Conservation (phyloP, 2,113 vertebrate genomes). For the Gallinago media region DNA sequence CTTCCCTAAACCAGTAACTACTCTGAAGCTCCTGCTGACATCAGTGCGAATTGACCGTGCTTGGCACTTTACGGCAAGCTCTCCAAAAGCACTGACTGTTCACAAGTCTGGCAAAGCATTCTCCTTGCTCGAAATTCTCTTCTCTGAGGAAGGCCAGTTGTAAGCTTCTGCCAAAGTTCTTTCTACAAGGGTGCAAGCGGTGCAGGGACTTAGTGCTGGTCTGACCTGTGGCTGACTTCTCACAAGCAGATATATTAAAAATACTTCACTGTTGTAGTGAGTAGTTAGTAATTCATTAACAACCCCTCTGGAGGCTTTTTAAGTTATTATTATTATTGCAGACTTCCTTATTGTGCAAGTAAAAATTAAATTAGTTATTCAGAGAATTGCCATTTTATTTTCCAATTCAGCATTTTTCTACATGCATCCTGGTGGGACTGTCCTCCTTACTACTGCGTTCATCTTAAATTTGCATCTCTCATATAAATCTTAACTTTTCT, state of each 20-base stretch:
- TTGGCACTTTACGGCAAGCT: neutral
- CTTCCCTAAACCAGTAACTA: neutral
- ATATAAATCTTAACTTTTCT: neutral
- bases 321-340: neutral
- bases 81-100: neutral
- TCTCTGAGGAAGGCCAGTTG: rapidly evolving
- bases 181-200: neutral
- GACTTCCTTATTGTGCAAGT: neutral
- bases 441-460: neutral
- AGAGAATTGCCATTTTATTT: neutral
- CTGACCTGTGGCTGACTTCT: neutral
- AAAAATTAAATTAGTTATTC: neutral
- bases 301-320: neutral
- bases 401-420: neutral
- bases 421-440: neutral
- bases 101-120: neutral
- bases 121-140: neutral
- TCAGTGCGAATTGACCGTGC: rapidly evolving
- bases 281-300: neutral
- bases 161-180: neutral
- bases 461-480: neutral
- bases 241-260: neutral
- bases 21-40: neutral
- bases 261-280: neutral
- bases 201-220: neutral